These are phyloP conservation scores for Pecten maximus DNA, from an alignment of 2,888 invertebrate genomes.

Conservation along the genomic window DNA sequence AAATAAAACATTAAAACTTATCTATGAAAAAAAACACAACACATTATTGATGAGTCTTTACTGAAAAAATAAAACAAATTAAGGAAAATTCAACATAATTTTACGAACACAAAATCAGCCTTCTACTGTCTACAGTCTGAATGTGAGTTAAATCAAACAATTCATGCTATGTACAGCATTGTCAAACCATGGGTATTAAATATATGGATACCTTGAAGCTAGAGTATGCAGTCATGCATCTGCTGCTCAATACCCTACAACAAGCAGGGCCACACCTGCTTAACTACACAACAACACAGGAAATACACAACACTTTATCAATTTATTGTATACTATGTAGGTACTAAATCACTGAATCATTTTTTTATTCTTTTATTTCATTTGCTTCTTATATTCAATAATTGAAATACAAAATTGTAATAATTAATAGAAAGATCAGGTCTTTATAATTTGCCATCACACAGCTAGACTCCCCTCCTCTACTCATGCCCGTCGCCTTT, in stretches of 20 bases:
- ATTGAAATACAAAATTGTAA: too few species aligned
- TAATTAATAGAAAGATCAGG: too few species aligned
- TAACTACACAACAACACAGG: neutral
- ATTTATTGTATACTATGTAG: neutral
- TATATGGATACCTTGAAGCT: neutral
- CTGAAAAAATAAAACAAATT: conserved; percentile 16
- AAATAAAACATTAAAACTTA: neutral
- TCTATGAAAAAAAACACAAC: neutral
- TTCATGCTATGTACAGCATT: neutral
- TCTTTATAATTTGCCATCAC: too few species aligned
- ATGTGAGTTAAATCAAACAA: conserved; percentile 5
- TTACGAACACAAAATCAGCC: conserved; percentile 23
- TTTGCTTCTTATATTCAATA: neutral
- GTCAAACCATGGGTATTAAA: neutral
- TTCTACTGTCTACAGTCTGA: conserved; percentile 9
- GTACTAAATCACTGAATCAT: neutral
- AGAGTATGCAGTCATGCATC: conserved; percentile 21
- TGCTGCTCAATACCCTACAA: conserved; percentile 22
- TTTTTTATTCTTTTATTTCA: neutral
- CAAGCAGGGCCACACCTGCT: conserved; percentile 27
- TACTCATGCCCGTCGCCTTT: neutral
- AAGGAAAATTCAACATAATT: neutral
- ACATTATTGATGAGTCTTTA: neutral
- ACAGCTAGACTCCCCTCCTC: neutral
- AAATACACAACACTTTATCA: neutral